A percentile compares a stretch with the other conserved stretches of the same genome.
These are phyloP conservation scores for Sorex fumeus DNA, from an alignment of 2,113 vertebrate genomes.

Conservation along the genomic window DNA sequence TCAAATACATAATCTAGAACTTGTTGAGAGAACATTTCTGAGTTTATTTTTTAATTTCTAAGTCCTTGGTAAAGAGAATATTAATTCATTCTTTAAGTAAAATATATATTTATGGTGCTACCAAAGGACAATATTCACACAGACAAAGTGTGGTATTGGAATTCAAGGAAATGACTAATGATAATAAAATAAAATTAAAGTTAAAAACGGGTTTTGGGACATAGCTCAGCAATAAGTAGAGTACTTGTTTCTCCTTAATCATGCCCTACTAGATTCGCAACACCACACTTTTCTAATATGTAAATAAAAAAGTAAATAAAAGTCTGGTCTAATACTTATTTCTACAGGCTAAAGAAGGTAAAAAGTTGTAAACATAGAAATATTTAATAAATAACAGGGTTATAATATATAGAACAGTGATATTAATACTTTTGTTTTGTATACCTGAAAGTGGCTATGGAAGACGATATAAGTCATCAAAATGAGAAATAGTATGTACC, in stretches of 20 bases:
- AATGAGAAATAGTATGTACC: too few species aligned
- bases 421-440: background rate
- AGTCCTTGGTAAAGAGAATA: background rate
- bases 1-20: background rate
- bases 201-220: too few species aligned
- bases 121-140: background rate
- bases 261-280: too few species aligned
- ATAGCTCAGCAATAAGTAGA: too few species aligned
- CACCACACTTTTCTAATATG: too few species aligned
- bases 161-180: background rate
- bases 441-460: background rate
- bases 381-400: background rate
- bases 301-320: background rate
- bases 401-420: background rate
- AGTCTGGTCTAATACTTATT: background rate
- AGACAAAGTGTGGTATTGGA: background rate
- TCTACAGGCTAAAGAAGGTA: background rate
- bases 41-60: constrained; percentile 10
- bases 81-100: background rate
- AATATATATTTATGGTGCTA: background rate
- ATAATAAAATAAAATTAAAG: background rate
- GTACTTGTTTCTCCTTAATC: too few species aligned
- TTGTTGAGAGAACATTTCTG: background rate
- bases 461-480: background rate
- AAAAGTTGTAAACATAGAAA: background rate